Evolutionary conservation across 2,113 vertebrate species (phyloP), one percentile per base, ranked within the genome.

Genomic region (Ochotona curzoniae): DNA sequence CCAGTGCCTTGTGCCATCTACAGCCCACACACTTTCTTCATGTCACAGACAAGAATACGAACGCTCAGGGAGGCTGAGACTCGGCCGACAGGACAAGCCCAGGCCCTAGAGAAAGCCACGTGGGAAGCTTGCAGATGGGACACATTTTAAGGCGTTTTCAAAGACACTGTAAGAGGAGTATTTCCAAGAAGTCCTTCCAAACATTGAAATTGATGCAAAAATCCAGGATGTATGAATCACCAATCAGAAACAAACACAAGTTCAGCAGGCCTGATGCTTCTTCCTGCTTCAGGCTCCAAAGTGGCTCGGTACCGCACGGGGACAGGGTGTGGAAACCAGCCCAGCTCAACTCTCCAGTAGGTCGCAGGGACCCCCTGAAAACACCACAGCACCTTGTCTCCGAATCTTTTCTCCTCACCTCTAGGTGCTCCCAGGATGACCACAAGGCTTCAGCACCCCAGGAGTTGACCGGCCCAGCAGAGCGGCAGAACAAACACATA

Each of bases 151-250:
- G 44, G 35, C 0, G 26, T 20, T 7, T 32, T 8, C 51, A 3
- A 80, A 51, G 49, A 28, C 25, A 54, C 76, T 11, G 2, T 25
- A 14, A 57, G 44, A 38, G 21, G 54, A 49, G 71, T 25, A 11
- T 54, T 78, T 64, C 18, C 35, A 76, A 23, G 51, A 63, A 80
- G 8, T 38, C 44, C 75, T 79, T 76, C 70, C 60, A 92, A 90
- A 80, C 79, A 79, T 75, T n/a, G 54, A 83, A 74, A 90, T 38
- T n/a, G 85, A 86, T 69, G 83, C 25, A 71, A 80, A 87, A 94
- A 74, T 0, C 28, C 49, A 64, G 26, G 13, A 18, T 18, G 14
- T 14, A 30, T 63, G 21, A 61, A 83, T 83, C 91, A 87, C 49
- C n/a, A 32, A 51, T 74, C 64, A 75, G 30, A 76, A 81, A 74